Evolutionary conservation across 2,888 invertebrate species (phyloP), one percentile per base, ranked within the genome.

Genomic region (Scaptomyza flava): DNA sequence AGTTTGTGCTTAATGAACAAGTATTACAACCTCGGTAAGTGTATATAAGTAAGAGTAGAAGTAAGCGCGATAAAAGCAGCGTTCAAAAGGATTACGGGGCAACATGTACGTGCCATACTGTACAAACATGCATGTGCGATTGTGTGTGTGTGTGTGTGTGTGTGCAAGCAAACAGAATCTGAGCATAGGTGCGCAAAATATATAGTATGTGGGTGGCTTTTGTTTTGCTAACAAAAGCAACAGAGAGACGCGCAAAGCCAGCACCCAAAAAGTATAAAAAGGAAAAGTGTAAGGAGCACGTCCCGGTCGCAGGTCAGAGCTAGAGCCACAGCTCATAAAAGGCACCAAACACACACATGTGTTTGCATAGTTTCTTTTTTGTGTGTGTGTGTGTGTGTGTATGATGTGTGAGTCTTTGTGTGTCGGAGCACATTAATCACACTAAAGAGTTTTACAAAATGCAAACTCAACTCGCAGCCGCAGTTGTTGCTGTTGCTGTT

Each of bases 261-360:
- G 61, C 17, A 9, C 63, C 50, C 11, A 50, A 43, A 27, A 34
- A 43, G 34, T 17, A 4, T 41, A 41, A 58, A 59, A 75, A 60
- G 75, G 82, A 88, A 83, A 88, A 88, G 89, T 88, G 84, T 86
- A 83, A 86, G 89, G 84, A 83, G 81, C 87, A 83, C 83, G 86
- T 82, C 68, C 73, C 70, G 82, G 83, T 81, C 85, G 76, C 73
- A 85, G 86, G 67, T 70, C 81, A 87, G 83, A 85, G 34, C 41
- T 17, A 17, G 17, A 48, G 62, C 60, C 67, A 62, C 61, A 77
- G 80, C 79, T 81, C 88, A 87, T 87, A 82, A 82, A 86, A 79
- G 88, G 87, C 82, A 82, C 68, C 87, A 68, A 68, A 63, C 70
- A 59, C 57, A 61, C 33, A 47, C 34, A 43, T 48, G 34, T 72